Base-by-base conservation (phyloP, 2,888 invertebrate genomes). In the Limenitis arthemis region DNA sequence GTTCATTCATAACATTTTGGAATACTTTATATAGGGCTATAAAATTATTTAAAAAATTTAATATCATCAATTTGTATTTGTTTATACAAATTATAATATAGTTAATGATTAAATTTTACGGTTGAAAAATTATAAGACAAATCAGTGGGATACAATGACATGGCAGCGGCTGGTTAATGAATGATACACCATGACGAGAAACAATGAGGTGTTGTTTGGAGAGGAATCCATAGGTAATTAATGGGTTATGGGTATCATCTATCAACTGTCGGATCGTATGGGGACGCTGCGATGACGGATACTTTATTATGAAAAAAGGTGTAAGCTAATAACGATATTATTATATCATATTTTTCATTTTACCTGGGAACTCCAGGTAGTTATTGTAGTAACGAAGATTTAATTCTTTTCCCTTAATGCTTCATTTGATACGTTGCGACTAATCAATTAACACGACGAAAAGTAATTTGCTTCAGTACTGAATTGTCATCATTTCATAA, bases 161-260 rank as follows among this genome's bases (percentile, higher is more conserved):
- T 70, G 82, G 79, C 79, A 78, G 69, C 75, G 76, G 78, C 77
- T 68, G 78, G 74, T 79, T 83, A 84, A 84, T 81, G 69, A 79
- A 86, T 83, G 70, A 69, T 68, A 58, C 58, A 60, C 61, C 73
- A 73, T 72, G 73, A 33, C 36, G 42, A 67, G 57, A 72, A 79
- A 84, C 83, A 85, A 85, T 83, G 20, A 73, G 75, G 70, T 67
- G 69, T 64, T 68, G 67, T 74, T 79, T 75, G 75, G 72, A 70
- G 69, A 70, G 72, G 74, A 69, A 79, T 77, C 76, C 71, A 69
- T 67, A 62, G 62, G 77, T 85, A 84, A 85, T 86, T 85, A 84
- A 84, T 81, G 79, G 77, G 76, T 80, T 71, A 77, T 64, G 60
- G 60, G 59, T 64, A 63, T 65, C 73, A 82, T 85, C 82, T 67